These are phyloP conservation scores for Drosophila baimaii DNA, from an alignment of 1,140 invertebrate species.

Conservation along the genomic window DNA sequence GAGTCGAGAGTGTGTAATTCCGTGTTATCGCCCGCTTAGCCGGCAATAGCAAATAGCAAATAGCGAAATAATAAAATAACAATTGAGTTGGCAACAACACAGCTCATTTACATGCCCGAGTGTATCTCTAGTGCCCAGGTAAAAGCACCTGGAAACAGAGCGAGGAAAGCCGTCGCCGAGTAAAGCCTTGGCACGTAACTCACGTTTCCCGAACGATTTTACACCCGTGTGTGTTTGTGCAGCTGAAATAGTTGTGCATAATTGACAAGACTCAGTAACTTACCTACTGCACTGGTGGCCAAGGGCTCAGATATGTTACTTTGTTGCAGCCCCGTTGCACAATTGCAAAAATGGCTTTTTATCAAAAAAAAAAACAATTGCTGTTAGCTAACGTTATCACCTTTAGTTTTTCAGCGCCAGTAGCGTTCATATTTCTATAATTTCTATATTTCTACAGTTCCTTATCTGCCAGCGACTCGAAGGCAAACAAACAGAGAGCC, in stretches of 20 bases:
- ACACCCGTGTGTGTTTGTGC: constrained; percentile 22
- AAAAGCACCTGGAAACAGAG: constrained; percentile 59
- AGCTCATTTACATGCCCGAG: constrained; percentile 29
- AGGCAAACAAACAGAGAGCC: constrained; percentile 17
- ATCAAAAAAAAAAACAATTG: constrained; percentile 21
- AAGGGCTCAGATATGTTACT: constrained; percentile 21
- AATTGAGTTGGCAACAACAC: constrained; percentile 39
- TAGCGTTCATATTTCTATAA: neutral
- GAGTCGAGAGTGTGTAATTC: constrained; percentile 28
- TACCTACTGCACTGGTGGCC: neutral
- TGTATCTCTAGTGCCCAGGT: neutral
- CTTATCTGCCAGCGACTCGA: constrained; percentile 55
- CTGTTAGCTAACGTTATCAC: constrained; percentile 35
- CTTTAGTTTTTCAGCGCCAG: constrained; percentile 20
- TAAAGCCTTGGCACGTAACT: constrained; percentile 66
- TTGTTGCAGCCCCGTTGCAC: constrained; percentile 34
- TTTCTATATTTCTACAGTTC: neutral
- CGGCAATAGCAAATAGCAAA: constrained; percentile 48
- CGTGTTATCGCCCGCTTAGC: constrained; percentile 56
- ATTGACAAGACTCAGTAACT: constrained; percentile 16
- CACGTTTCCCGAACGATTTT: constrained; percentile 54
- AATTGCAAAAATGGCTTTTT: constrained; percentile 16
- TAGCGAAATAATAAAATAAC: constrained; percentile 31
- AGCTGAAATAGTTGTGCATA: constrained; percentile 50
- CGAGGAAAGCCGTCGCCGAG: constrained; percentile 20